Evolutionary conservation across 2,888 invertebrate genomes (phyloP).

Genomic region (Trachelus tabidus): DNA sequence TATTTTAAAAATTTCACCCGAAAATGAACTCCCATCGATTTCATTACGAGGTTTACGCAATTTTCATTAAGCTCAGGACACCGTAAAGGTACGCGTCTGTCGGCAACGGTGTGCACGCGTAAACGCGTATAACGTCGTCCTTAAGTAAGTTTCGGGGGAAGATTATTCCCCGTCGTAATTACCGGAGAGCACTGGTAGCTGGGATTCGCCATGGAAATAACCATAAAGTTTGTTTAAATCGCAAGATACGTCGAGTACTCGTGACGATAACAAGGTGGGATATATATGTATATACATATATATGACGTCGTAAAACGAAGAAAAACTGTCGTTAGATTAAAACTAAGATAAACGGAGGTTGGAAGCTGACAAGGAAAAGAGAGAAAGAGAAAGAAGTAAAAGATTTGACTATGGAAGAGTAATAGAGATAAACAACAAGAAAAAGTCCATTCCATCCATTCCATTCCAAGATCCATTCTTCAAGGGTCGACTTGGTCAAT

Average conservation of each 20-base stretch:
- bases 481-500: neutral
- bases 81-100: neutral
- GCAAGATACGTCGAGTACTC: neutral
- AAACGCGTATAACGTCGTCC: neutral
- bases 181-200: neutral
- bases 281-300: too few relatives aligned
- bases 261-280: neutral
- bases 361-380: neutral
- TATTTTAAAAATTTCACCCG: neutral
- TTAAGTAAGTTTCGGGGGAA: neutral
- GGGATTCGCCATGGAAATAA: neutral
- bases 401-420: slow-evolving; percentile 3
- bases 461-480: neutral
- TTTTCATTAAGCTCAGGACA: neutral
- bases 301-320: neutral
- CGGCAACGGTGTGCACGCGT: neutral
- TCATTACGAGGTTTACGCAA: neutral
- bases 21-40: neutral
- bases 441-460: neutral
- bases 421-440: neutral
- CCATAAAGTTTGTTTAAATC: neutral
- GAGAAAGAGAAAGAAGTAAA: neutral
- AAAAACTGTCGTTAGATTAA: neutral
- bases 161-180: neutral
- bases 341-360: slow-evolving; percentile 10